Evolutionary conservation across 2,888 invertebrate species (phyloP).

Genomic region (Spisula subtruncata): DNA sequence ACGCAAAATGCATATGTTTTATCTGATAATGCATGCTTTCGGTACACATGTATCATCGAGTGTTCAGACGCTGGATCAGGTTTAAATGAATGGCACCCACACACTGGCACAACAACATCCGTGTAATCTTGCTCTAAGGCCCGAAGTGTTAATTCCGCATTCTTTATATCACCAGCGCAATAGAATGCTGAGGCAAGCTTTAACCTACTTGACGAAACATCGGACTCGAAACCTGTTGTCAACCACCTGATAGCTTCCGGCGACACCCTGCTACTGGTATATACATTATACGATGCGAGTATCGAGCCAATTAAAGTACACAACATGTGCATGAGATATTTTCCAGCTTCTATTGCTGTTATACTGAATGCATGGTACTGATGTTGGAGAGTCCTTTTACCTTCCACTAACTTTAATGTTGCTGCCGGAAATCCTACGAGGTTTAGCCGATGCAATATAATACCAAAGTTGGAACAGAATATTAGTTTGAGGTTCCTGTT

Average conservation of each 20-base stretch:
- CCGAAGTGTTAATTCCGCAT: neutral
- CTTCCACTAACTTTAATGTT: neutral
- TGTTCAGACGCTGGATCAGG: neutral
- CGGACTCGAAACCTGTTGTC: too few relatives aligned
- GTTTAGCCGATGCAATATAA: neutral
- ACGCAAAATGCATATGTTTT: conserved; percentile 2
- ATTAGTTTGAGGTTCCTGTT: too few relatives aligned
- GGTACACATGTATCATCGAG: neutral
- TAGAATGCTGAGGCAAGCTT: too few relatives aligned
- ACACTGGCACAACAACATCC: neutral
- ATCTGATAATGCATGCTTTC: too few relatives aligned
- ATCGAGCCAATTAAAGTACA: too few relatives aligned
- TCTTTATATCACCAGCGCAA: too few relatives aligned
- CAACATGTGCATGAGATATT: too few relatives aligned
- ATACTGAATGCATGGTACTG: neutral
- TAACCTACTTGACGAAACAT: too few relatives aligned
- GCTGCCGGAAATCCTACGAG: neutral
- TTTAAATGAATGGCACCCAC: neutral
- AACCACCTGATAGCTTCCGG: too few relatives aligned
- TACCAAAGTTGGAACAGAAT: neutral
- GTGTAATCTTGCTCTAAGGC: neutral
- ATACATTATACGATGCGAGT: too few relatives aligned
- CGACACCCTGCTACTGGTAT: too few relatives aligned
- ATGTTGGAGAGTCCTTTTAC: neutral
- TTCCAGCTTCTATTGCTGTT: neutral